phyloP scores from a whole-genome alignment of 2,888 invertebrate genomes.

The Dicyrtomina minuta region DNA sequence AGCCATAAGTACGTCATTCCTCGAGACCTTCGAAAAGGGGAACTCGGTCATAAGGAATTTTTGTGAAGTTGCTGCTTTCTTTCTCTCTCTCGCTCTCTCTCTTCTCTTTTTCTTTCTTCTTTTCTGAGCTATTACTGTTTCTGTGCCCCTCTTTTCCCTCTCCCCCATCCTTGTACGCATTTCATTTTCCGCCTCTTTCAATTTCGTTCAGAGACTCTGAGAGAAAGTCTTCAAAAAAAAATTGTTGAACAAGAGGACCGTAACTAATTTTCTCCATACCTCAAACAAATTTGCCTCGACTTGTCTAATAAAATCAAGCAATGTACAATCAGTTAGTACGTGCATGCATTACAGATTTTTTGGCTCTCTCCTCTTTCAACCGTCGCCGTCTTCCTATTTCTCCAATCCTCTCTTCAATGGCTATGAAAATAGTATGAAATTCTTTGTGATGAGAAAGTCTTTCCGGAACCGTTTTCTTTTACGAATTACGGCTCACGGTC shows the following conservation, averaged over 20 bases:
- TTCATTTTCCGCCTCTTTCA: not conserved
- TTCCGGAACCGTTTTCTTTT: not conserved
- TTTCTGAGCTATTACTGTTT: too few species aligned
- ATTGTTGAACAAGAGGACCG: not conserved
- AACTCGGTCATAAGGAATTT: too few species aligned
- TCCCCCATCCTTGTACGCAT: too few species aligned
- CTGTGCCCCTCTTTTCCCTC: too few species aligned
- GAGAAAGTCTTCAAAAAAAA: too few species aligned
- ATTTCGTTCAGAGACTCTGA: not conserved
- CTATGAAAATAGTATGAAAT: too few species aligned
- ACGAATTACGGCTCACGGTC: constrained; percentile 19
- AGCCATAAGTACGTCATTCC: too few species aligned
- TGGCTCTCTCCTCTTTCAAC: constrained; percentile 5
- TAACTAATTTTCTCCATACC: constrained; percentile 14
- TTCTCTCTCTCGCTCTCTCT: too few species aligned
- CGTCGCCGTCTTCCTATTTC: not conserved
- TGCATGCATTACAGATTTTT: constrained; percentile 20
- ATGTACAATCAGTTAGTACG: constrained; percentile 19
- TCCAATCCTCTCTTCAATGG: not conserved
- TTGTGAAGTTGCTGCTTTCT: too few species aligned
- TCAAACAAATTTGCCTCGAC: constrained; percentile 13
- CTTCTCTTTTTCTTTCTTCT: too few species aligned
- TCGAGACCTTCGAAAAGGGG: too few species aligned
- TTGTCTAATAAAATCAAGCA: constrained; percentile 21
- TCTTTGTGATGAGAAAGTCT: not conserved